These are phyloP conservation scores for Diadromus collaris DNA, from an alignment of 2,888 invertebrate genomes.

Conservation along the genomic window DNA sequence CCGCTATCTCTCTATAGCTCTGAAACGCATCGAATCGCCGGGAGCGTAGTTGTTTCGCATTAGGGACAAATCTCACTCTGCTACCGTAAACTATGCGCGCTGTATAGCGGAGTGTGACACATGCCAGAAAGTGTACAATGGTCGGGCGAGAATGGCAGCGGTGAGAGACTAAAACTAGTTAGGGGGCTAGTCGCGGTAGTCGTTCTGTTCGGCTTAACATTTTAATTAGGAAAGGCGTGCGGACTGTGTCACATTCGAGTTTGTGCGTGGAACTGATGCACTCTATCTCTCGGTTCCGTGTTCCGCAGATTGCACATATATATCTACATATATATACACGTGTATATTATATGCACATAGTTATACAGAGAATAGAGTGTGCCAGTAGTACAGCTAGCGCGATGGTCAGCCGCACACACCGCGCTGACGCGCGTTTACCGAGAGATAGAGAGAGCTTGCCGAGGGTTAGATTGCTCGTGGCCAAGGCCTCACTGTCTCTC, in stretches of 20 bases:
- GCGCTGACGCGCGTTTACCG: slow-evolving; percentile 42
- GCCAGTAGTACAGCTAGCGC: slow-evolving; percentile 44
- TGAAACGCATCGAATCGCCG: slow-evolving; percentile 35
- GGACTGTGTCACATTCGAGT: slow-evolving; percentile 49
- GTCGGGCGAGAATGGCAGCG: slow-evolving; percentile 23
- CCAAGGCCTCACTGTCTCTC: slow-evolving; percentile 15
- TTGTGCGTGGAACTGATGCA: slow-evolving; percentile 36
- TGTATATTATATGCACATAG: background rate
- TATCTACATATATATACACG: background rate
- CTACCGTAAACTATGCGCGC: slow-evolving; percentile 45
- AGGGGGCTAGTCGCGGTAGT: slow-evolving; percentile 60
- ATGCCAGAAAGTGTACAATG: background rate
- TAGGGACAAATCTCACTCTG: slow-evolving; percentile 43
- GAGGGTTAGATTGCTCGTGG: slow-evolving; percentile 7
- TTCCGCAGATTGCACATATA: background rate
- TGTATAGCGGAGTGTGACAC: slow-evolving; percentile 9
- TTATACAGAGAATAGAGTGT: slow-evolving; percentile 13
- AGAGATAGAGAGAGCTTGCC: slow-evolving; percentile 3
- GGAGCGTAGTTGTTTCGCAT: slow-evolving; percentile 9
- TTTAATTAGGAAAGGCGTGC: slow-evolving; percentile 74
- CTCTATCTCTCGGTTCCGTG: slow-evolving; percentile 19
- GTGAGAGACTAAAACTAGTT: slow-evolving; percentile 56
- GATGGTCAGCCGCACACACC: slow-evolving; percentile 48
- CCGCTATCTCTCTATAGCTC: background rate
- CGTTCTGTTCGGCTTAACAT: slow-evolving; percentile 72